These are phyloP conservation scores for Crotalus viridis DNA, from an alignment of 2,113 vertebrate species.

Conservation along the genomic window DNA sequence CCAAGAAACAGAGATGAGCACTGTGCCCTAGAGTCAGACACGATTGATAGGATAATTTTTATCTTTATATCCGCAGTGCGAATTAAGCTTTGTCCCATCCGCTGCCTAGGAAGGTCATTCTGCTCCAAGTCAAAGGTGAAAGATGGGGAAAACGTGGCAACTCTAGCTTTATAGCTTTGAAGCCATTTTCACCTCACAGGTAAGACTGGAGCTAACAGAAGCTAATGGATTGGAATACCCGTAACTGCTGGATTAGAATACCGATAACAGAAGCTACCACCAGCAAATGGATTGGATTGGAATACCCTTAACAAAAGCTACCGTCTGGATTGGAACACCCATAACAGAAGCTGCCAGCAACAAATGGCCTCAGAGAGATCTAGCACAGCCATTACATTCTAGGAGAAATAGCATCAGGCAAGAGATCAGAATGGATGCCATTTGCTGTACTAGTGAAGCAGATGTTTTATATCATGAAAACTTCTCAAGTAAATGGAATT, in stretches of 20 bases:
- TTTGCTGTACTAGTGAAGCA: background rate
- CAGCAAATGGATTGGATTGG: background rate
- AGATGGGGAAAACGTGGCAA: background rate
- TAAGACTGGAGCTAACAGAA: background rate
- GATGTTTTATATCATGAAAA: background rate
- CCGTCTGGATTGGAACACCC: too few species aligned
- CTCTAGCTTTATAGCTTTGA: background rate
- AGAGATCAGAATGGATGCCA: background rate
- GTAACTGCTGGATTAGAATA: too few species aligned
- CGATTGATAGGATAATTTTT: too few species aligned
- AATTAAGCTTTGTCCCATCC: too few species aligned
- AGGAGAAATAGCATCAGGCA: background rate
- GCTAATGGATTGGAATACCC: too few species aligned
- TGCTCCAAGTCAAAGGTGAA: background rate
- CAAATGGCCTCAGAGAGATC: background rate
- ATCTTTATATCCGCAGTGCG: too few species aligned
- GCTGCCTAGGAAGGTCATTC: too few species aligned
- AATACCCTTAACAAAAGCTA: too few species aligned
- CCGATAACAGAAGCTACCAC: too few species aligned
- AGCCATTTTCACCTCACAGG: background rate
- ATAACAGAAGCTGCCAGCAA: too few species aligned
- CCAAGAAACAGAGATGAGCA: too few species aligned
- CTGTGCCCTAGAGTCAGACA: too few species aligned
- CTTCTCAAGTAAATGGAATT: background rate
- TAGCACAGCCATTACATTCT: background rate